A percentile compares a stretch with the other conserved stretches of the same genome.
Conservation (phyloP, 1,140 invertebrate genomes). For the Lucilia cuprina region DNA sequence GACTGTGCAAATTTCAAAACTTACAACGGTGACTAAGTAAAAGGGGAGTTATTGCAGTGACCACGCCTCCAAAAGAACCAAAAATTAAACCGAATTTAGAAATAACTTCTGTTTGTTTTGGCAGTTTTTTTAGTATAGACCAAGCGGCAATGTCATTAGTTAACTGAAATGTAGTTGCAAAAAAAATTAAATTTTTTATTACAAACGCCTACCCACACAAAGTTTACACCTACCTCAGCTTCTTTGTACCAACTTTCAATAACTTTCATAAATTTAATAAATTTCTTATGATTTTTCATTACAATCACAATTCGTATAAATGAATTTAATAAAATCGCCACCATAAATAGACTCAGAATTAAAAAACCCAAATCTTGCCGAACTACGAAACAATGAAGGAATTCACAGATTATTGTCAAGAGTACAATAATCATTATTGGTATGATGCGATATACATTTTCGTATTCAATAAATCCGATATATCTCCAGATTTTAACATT, state of each 20-base stretch:
- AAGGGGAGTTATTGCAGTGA: background rate
- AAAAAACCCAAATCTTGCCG: background rate
- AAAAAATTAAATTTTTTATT: background rate
- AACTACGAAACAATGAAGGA: background rate
- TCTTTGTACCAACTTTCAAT: slow-evolving; percentile 14
- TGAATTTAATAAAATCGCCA: slow-evolving; percentile 28
- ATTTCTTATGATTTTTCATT: slow-evolving; percentile 21
- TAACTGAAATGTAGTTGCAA: background rate
- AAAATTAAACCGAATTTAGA: slow-evolving; percentile 20
- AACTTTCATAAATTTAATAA: slow-evolving; percentile 19
- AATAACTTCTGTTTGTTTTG: background rate
- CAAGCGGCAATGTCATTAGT: background rate
- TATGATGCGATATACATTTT: background rate
- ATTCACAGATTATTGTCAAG: background rate
- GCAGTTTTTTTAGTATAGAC: background rate
- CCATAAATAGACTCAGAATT: slow-evolving; percentile 32
- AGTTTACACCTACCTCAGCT: slow-evolving; percentile 5
- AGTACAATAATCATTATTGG: background rate
- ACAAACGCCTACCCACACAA: too few species aligned
- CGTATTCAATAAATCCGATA: slow-evolving; percentile 19
- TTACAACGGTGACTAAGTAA: background rate
- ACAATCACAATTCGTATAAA: slow-evolving; percentile 15
- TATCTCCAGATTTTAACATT: slow-evolving; percentile 24
- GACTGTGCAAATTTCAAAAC: background rate
- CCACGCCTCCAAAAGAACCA: background rate